These are phyloP conservation scores for Nettapus auritus DNA, from an alignment of 2,113 vertebrate genomes.

Conservation along the genomic window DNA sequence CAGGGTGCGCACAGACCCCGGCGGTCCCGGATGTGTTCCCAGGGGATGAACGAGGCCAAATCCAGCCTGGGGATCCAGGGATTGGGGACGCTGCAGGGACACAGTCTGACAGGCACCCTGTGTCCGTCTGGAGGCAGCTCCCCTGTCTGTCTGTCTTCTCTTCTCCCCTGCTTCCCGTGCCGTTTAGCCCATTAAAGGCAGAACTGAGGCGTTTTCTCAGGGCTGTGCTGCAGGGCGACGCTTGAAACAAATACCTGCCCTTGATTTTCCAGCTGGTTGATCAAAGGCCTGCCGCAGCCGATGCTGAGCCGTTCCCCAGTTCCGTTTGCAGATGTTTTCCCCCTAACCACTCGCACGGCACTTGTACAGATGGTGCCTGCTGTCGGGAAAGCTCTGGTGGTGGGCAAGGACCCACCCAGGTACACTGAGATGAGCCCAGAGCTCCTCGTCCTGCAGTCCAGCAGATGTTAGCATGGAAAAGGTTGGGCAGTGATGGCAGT, in stretches of 20 bases:
- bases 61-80: too few species aligned
- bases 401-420: neutral
- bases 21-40: too few species aligned
- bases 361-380: neutral
- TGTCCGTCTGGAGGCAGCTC: neutral
- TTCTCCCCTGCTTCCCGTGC: too few species aligned
- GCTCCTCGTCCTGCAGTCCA: neutral
- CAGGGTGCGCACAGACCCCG: fast-evolving
- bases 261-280: neutral
- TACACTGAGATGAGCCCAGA: neutral
- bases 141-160: neutral
- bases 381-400: neutral
- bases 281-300: neutral
- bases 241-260: neutral
- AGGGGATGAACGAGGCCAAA: too few species aligned
- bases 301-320: neutral
- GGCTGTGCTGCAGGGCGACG: neutral
- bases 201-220: neutral
- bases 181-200: neutral
- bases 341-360: too few species aligned
- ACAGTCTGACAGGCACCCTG: too few species aligned
- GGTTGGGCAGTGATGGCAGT: neutral
- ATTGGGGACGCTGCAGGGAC: too few species aligned
- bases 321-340: neutral
- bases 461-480: too few species aligned